A percentile compares a stretch with the other conserved stretches of the same genome.
phyloP scores from a whole-genome alignment of 2,797 vertebrate species.

The Prionace glauca region DNA sequence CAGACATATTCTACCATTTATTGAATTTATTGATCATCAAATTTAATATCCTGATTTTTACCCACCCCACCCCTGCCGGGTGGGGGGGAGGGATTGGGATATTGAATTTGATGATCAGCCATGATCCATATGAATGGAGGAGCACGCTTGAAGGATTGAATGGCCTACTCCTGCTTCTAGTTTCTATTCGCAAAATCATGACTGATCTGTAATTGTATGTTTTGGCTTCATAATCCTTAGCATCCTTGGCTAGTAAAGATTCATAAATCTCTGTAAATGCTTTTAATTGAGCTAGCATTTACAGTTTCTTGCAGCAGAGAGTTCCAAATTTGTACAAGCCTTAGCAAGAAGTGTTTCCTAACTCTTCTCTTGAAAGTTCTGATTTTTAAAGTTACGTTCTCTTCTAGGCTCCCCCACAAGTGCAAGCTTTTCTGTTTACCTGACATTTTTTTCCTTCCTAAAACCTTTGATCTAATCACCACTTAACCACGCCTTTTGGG shows the following conservation, averaged over 20 bases:
- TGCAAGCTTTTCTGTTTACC: background rate
- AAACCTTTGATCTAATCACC: background rate
- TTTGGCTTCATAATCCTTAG: too few species aligned
- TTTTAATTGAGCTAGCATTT: background rate
- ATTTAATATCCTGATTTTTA: too few species aligned
- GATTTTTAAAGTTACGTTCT: background rate
- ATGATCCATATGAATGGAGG: too few species aligned
- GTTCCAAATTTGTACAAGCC: background rate
- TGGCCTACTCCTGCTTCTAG: too few species aligned
- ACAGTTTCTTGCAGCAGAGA: background rate
- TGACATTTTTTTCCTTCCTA: background rate
- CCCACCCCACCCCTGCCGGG: too few species aligned
- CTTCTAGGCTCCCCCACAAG: background rate
- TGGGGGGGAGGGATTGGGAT: too few species aligned
- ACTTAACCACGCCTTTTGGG: background rate
- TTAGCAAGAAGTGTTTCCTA: background rate
- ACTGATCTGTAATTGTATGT: too few species aligned
- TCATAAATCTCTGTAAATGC: background rate
- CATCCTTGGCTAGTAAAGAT: background rate
- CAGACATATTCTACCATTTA: background rate
- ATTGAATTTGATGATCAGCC: too few species aligned
- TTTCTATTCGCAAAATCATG: too few species aligned
- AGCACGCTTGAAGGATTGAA: too few species aligned
- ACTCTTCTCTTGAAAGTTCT: background rate
- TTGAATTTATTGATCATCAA: too few species aligned